Conservation (phyloP, 2,113 vertebrate species). For the Cottus gobio region DNA sequence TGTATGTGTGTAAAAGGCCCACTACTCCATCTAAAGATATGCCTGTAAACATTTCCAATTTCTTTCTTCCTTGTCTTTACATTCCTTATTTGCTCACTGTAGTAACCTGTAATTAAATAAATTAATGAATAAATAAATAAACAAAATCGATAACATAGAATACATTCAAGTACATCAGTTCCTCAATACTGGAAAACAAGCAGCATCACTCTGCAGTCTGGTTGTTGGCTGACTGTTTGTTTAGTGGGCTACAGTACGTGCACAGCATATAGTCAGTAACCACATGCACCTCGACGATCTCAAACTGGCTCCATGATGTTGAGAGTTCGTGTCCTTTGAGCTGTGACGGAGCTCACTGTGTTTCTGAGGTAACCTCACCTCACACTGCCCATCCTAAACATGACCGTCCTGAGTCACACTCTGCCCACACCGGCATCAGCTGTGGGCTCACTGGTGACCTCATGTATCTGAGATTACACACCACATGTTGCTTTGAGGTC, state of each 20-base stretch:
- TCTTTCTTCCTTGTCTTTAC: slow-evolving; percentile 39
- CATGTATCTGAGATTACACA: background rate
- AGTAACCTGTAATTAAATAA: slow-evolving; percentile 38
- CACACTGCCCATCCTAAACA: background rate
- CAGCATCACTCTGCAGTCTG: slow-evolving; percentile 44
- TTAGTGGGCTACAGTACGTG: slow-evolving; percentile 49
- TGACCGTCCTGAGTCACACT: slow-evolving; percentile 4
- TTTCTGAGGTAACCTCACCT: slow-evolving; percentile 9
- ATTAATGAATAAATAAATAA: slow-evolving; percentile 56
- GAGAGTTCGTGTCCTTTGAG: slow-evolving; percentile 25
- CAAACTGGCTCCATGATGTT: slow-evolving; percentile 15
- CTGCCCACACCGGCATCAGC: slow-evolving; percentile 18
- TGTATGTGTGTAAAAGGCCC: slow-evolving; percentile 37
- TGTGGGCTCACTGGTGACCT: slow-evolving; percentile 20
- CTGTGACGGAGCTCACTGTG: slow-evolving; percentile 1
- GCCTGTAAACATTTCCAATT: slow-evolving; percentile 64
- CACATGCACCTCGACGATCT: slow-evolving; percentile 55
- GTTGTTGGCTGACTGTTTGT: slow-evolving; percentile 31
- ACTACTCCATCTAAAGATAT: slow-evolving; percentile 28
- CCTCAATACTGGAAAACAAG: slow-evolving; percentile 59
- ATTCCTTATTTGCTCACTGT: slow-evolving; percentile 58
- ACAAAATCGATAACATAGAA: slow-evolving; percentile 50
- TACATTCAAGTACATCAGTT: slow-evolving; percentile 78
- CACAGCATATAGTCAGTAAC: slow-evolving; percentile 57
- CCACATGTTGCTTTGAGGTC: slow-evolving; percentile 12